Evolutionary conservation across 2,113 vertebrate species (phyloP).

Genomic region (Labeo rohita): DNA sequence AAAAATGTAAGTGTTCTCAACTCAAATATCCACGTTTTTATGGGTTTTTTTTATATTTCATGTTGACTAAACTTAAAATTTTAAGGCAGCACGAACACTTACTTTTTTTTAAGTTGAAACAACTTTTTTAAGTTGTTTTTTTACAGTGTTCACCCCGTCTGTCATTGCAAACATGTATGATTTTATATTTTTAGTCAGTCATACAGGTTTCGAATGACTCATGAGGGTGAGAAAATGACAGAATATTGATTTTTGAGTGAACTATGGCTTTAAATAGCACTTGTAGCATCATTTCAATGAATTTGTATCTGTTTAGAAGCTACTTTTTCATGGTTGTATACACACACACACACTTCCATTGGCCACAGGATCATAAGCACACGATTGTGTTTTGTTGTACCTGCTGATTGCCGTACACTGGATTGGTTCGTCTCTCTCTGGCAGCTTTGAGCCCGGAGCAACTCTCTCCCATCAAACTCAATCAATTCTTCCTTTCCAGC

Average conservation of each 20-base stretch:
- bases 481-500: slow-evolving; percentile 71
- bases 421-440: slow-evolving; percentile 45
- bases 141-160: not conserved
- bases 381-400: slow-evolving; percentile 47
- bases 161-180: not conserved
- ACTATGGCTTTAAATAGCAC: not conserved
- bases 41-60: too few relatives aligned
- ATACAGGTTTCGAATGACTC: too few relatives aligned
- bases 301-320: not conserved
- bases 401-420: slow-evolving; percentile 62
- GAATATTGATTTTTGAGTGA: not conserved
- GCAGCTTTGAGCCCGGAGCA: slow-evolving; percentile 32
- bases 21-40: too few relatives aligned
- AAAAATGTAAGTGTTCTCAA: too few relatives aligned
- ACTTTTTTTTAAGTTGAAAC: too few relatives aligned
- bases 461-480: slow-evolving; percentile 45
- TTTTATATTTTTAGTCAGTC: not conserved
- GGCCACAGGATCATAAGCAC: slow-evolving; percentile 4
- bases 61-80: too few relatives aligned
- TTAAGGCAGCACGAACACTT: too few relatives aligned
- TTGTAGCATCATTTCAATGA: not conserved
- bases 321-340: not conserved
- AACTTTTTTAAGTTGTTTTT: too few relatives aligned
- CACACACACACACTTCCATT: not conserved
- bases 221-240: not conserved